Base-by-base conservation (phyloP, 2,113 vertebrate species). In the Marmota monax region DNA sequence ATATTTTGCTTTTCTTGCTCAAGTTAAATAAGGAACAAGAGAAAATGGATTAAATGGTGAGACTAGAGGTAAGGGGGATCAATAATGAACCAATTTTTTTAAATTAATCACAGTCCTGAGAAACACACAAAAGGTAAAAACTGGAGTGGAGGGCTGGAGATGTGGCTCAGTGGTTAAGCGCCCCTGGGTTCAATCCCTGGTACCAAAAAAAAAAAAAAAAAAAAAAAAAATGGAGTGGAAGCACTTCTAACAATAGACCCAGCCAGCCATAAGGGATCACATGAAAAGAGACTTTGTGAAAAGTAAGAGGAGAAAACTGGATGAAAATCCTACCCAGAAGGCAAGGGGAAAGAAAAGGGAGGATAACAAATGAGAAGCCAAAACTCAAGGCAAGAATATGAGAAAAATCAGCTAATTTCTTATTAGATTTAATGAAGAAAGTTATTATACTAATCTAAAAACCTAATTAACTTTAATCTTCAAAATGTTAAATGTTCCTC, bases 21-120 rank as follows among this genome's bases (percentile, higher is more conserved):
- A 74, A 86, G 83, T 94, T 97, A 97, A 95, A 91, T 83, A 77
- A 96, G 74, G 56, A 97, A 48, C 83, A 95, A 96, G 51, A 97
- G 56, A 94, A 96, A 97, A 72, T 53, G 11, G 67, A 93, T 93
- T 88, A 96, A 94, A 88, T 73, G 7, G 63, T 86, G 17, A 94
- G 27, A 85, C 13, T 87, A 25, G 69, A 95, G 86, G 29, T 82
- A 88, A n/a, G 32, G 25, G 34, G 5, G 42, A 45, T 95, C 79
- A 87, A 92, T 79, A 96, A 93, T 42, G 39, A 95, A 92, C 25
- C 58, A 76, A 63, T 94, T 92, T 94, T 88, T 70, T 58, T 22
- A 22, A 97, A 96, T 96, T 91, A 96, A 96, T 94, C 45, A 84
- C 9, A 95, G 51, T 74, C n/a, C 51, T 95, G 70, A 78, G 69